Conservation (phyloP, 1,140 invertebrate genomes). For the Subanguina moxae region DNA sequence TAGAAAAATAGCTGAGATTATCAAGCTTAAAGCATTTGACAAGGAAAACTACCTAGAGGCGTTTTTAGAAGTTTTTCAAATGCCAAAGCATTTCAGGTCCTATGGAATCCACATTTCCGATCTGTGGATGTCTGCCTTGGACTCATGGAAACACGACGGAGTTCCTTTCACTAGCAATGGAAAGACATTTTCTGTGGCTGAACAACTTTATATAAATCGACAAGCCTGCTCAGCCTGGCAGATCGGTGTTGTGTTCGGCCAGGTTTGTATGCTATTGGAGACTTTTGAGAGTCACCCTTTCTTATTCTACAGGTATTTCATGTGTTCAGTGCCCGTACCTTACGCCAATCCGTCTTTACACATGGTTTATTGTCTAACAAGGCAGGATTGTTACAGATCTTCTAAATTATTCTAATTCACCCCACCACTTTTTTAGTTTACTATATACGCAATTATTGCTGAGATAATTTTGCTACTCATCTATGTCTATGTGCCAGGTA, state of each 20-base stretch:
- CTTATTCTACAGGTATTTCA: conserved; percentile 37
- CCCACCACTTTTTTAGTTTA: background rate
- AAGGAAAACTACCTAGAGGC: no score
- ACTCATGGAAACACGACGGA: conserved; percentile 29
- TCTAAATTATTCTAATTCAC: no score
- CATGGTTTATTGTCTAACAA: conserved; percentile 43
- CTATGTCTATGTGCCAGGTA: conserved; percentile 42
- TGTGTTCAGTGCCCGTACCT: conserved; percentile 40
- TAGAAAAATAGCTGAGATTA: no score
- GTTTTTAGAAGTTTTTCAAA: no score
- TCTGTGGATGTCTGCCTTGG: conserved; percentile 26
- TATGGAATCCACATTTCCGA: conserved; percentile 38
- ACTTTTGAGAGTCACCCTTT: background rate
- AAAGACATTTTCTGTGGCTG: conserved; percentile 21
- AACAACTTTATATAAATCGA: conserved; percentile 38
- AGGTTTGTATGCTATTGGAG: conserved; percentile 20
- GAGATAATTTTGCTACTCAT: conserved; percentile 31
- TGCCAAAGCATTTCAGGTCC: conserved; percentile 16
- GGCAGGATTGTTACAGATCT: no score
- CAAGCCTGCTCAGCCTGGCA: conserved; percentile 49
- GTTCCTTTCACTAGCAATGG: conserved; percentile 34
- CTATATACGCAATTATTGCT: conserved; percentile 22
- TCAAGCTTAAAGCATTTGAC: no score
- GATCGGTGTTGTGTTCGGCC: conserved; percentile 51
- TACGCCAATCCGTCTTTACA: conserved; percentile 33